These are phyloP conservation scores for Burhinus oedicnemus DNA, from an alignment of 2,113 vertebrate genomes.

Conservation along the genomic window DNA sequence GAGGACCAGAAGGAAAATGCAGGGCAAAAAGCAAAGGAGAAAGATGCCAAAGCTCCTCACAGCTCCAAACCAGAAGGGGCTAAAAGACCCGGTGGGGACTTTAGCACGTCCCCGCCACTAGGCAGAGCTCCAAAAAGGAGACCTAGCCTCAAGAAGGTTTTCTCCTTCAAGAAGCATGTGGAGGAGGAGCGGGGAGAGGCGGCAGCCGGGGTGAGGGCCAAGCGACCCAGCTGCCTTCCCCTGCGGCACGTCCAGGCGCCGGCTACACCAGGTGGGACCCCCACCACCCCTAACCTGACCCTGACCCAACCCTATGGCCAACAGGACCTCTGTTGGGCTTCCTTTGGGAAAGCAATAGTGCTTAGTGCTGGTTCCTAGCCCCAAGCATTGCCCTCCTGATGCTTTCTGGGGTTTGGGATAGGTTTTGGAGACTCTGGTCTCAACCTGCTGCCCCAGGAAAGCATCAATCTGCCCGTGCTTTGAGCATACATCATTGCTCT, in stretches of 20 bases:
- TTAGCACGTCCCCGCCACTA: not conserved
- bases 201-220: not conserved
- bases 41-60: slow-evolving; percentile 32
- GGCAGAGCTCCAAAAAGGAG: slow-evolving; percentile 68
- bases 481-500: not conserved
- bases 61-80: slow-evolving; percentile 5
- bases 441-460: not conserved
- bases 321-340: accelerated
- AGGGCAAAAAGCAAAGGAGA: slow-evolving; percentile 72
- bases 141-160: slow-evolving; percentile 52
- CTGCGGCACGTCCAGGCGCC: not conserved
- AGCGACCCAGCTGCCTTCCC: slow-evolving; percentile 57
- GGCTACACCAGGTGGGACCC: not conserved
- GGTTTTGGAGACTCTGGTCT: not conserved
- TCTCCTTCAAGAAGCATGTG: slow-evolving; percentile 52
- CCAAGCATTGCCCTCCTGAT: not conserved
- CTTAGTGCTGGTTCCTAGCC: not conserved
- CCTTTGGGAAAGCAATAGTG: accelerated
- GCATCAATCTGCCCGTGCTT: accelerated
- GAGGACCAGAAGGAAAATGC: slow-evolving; percentile 78
- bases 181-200: slow-evolving; percentile 34
- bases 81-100: not conserved
- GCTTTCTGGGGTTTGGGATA: not conserved
- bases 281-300: not conserved
- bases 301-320: not conserved